A percentile compares a stretch with the other conserved stretches of the same genome.
These are phyloP conservation scores for Pao palembangensis DNA, from an alignment of 2,113 vertebrate species.

Conservation along the genomic window DNA sequence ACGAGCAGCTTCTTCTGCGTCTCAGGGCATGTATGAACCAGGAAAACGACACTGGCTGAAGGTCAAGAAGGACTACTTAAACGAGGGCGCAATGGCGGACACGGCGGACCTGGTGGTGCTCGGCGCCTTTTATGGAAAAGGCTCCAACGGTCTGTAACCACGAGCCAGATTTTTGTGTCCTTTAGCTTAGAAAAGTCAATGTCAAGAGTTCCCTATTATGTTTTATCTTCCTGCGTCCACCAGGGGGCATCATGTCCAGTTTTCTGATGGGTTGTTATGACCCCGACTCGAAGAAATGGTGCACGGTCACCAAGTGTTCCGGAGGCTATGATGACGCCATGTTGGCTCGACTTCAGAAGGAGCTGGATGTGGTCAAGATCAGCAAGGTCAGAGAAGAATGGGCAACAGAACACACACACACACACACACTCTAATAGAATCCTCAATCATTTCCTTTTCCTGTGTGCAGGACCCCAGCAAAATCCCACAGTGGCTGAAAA, in stretches of 20 bases:
- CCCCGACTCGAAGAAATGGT: slow-evolving; percentile 89
- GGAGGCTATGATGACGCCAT: slow-evolving; percentile 94
- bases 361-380: slow-evolving; percentile 96
- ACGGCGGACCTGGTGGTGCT: slow-evolving; percentile 95
- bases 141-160: slow-evolving; percentile 84
- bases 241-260: slow-evolving; percentile 98
- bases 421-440: slow-evolving; percentile 13
- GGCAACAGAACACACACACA: slow-evolving; percentile 1
- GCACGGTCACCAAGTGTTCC: slow-evolving; percentile 95
- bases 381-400: slow-evolving; percentile 84
- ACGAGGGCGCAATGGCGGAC: slow-evolving; percentile 97
- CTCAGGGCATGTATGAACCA: slow-evolving; percentile 88
- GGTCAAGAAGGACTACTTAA: slow-evolving; percentile 97
- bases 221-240: slow-evolving; percentile 2
- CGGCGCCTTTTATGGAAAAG: slow-evolving; percentile 95
- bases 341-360: slow-evolving; percentile 87
- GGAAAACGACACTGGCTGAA: slow-evolving; percentile 98
- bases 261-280: slow-evolving; percentile 98
- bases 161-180: background rate
- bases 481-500: slow-evolving; percentile 93
- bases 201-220: too few relatives aligned
- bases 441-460: background rate
- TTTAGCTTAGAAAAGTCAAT: background rate
- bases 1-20: background rate
- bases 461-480: slow-evolving; percentile 86